A percentile compares a stretch with the other conserved stretches of the same genome.
Conservation (phyloP, 2,113 vertebrate species). For the Numida meleagris region DNA sequence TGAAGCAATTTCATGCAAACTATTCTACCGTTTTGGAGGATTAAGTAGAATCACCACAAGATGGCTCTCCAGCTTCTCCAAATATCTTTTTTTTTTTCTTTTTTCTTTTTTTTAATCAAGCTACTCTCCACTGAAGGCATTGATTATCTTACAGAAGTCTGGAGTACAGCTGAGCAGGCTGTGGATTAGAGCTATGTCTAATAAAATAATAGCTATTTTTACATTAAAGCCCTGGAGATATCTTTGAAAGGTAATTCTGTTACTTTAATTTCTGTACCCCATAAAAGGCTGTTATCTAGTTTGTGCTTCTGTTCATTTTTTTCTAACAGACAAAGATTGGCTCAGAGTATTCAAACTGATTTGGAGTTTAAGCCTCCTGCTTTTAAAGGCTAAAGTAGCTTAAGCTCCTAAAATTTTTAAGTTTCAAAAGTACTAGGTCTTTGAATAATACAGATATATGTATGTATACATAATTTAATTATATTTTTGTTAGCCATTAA, state of each 20-base stretch:
- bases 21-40: neutral
- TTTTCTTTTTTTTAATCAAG: neutral
- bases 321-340: slow-evolving; percentile 31
- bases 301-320: slow-evolving; percentile 61
- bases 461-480: neutral
- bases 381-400: slow-evolving; percentile 66
- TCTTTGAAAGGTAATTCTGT: slow-evolving; percentile 75
- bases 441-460: neutral
- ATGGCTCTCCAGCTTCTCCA: slow-evolving; percentile 63
- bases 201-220: slow-evolving; percentile 79
- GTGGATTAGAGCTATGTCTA: slow-evolving; percentile 73
- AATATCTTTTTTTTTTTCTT: neutral
- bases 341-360: slow-evolving; percentile 70
- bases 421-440: slow-evolving; percentile 44
- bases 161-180: slow-evolving; percentile 58
- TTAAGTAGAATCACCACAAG: slow-evolving; percentile 60
- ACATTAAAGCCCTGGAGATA: slow-evolving; percentile 73
- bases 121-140: slow-evolving; percentile 51
- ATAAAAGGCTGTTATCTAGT: slow-evolving; percentile 74
- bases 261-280: slow-evolving; percentile 75
- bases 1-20: neutral
- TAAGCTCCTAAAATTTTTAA: slow-evolving; percentile 36
- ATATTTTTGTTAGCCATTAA: neutral
- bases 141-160: slow-evolving; percentile 72
- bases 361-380: slow-evolving; percentile 61